Evolutionary conservation across 1,140 invertebrate species (phyloP).

Genomic region (Polyergus mexicanus): DNA sequence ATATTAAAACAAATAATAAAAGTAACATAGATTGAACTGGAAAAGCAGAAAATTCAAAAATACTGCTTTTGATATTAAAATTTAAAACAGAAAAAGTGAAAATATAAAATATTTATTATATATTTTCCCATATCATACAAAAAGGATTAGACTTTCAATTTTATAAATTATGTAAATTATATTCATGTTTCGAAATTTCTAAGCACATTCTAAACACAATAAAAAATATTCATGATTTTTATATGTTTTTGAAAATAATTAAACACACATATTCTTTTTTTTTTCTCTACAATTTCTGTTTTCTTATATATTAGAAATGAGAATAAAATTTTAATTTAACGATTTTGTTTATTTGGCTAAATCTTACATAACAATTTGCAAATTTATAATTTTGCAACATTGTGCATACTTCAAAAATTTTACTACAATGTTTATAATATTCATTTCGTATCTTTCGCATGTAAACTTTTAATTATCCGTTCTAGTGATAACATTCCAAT

Average conservation of each 20-base stretch:
- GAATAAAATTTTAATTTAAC: background rate
- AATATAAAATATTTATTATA: too few species aligned
- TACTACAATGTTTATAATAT: background rate
- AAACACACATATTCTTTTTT: background rate
- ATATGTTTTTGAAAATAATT: background rate
- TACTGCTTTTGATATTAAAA: too few species aligned
- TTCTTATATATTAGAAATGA: background rate
- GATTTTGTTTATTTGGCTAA: background rate
- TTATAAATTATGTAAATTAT: too few species aligned
- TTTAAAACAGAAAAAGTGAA: too few species aligned
- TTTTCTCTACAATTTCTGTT: background rate
- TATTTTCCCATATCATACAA: too few species aligned
- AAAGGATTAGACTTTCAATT: too few species aligned
- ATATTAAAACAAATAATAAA: background rate
- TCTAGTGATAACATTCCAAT: background rate
- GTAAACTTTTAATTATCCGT: conserved; percentile 3
- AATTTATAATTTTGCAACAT: conserved; percentile 21
- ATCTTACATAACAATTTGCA: too few species aligned
- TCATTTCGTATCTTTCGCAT: background rate
- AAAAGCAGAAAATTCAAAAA: too few species aligned
- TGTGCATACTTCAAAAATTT: background rate
- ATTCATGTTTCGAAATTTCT: too few species aligned
- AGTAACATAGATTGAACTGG: too few species aligned
- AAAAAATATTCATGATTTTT: too few species aligned
- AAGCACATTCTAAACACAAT: too few species aligned